These are phyloP conservation scores for Magallana angulata DNA, from an alignment of 1,140 invertebrate species.

Conservation along the genomic window DNA sequence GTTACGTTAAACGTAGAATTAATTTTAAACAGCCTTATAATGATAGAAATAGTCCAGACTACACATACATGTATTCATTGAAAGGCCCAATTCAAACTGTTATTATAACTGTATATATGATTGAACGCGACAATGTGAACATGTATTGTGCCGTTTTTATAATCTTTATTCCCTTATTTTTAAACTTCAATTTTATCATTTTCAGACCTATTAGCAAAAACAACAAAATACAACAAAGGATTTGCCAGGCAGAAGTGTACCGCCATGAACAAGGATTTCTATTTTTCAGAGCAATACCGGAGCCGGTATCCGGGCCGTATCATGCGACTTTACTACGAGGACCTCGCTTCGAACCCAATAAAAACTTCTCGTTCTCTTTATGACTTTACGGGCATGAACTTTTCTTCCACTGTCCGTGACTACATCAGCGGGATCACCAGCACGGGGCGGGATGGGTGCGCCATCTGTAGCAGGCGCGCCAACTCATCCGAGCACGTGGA, in stretches of 20 bases:
- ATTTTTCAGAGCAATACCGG: not conserved
- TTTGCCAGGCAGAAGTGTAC: not conserved
- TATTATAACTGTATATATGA: no score
- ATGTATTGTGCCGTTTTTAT: no score
- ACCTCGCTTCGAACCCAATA: not conserved
- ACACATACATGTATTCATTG: no score
- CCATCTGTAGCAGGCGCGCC: slow-evolving; percentile 4
- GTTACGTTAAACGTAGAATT: no score
- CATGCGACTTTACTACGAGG: not conserved
- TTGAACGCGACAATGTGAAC: no score
- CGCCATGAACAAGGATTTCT: not conserved
- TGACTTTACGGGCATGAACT: slow-evolving; percentile 14
- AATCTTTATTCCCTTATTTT: no score
- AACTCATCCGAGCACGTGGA: not conserved
- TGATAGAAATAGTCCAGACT: no score
- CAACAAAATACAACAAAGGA: not conserved
- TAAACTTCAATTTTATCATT: not conserved
- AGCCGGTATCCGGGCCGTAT: slow-evolving; percentile 9
- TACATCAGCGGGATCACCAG: not conserved
- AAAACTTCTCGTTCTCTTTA: slow-evolving; percentile 5
- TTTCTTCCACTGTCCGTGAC: not conserved
- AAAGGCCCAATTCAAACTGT: no score
- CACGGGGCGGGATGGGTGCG: not conserved
- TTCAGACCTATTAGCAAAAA: not conserved
- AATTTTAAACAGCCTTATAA: no score